Base-by-base conservation (phyloP, 2,888 invertebrate species). In the Cerceris ruficornis region DNA sequence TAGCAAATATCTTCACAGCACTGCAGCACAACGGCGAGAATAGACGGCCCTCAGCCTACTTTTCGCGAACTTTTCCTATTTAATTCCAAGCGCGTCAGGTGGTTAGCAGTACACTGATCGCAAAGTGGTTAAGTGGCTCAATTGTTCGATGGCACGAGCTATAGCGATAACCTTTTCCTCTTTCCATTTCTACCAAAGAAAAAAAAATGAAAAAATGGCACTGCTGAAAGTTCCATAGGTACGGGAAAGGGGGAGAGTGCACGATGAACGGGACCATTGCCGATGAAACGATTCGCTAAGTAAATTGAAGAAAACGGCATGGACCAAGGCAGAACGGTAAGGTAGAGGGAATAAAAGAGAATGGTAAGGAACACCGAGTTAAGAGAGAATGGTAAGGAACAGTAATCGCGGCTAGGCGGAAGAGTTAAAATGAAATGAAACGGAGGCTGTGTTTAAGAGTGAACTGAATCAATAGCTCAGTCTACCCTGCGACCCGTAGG, bases 361-460 rank as follows among this genome's bases (percentile, higher is more conserved):
- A 28, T 28, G 28, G 28, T 28, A 28, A 28, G 28, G 28, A 28
- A 28, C 28, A 28, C 42, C 8, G n/a, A 17, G 17, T 1, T 46
- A 17, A 14, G 54, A 43, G 58, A 66, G 54, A 9, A 39, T 28
- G 59, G 49, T 61, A 68, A 73, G 52, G 43, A 67, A 55, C 43
- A 69, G 67, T 75, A 66, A 71, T 69, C 74, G 71, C 28, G 58
- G 71, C 74, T 74, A 57, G 68, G 74, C 59, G 58, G 60, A 78
- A 81, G 83, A 84, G 88, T 85, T 84, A 84, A 85, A 91, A 90
- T 83, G 87, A 88, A 90, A 90, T 89, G 89, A 88, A 90, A 89
- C 84, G 90, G 90, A 89, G 90, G 87, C 90, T 90, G 88, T 88
- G 88, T 90, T 90, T 89, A 89, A 91, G 90, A 89, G 90, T 86